Percentiles rank a stretch among this genome's conserved stretches.
Conservation (phyloP, 2,888 invertebrate species). For the Cryptus viduatorius region DNA sequence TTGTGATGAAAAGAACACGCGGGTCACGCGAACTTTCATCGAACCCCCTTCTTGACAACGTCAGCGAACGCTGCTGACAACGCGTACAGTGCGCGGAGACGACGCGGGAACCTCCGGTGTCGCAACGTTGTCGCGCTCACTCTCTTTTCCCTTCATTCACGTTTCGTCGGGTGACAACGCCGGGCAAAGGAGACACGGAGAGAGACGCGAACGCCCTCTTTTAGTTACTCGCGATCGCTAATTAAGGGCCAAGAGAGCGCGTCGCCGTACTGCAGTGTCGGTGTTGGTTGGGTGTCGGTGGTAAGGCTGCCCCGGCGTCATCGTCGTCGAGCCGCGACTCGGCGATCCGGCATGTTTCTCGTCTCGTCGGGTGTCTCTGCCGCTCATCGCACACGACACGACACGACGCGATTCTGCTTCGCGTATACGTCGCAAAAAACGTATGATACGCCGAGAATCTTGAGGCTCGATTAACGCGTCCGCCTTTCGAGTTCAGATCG, state of each 20-base stretch:
- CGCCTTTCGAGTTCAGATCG: constrained; percentile 12
- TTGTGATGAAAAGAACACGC: constrained; percentile 40
- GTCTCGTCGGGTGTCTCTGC: constrained; percentile 50
- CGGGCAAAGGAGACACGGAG: neutral
- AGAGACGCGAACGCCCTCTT: constrained; percentile 1
- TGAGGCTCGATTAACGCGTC: constrained; percentile 56
- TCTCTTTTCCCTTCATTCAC: constrained; percentile 23
- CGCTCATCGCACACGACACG: constrained; percentile 13
- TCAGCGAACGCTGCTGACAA: constrained; percentile 7
- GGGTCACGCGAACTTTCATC: constrained; percentile 68
- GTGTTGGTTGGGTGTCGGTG: constrained; percentile 7
- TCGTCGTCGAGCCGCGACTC: constrained; percentile 55
- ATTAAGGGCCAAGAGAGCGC: constrained; percentile 58
- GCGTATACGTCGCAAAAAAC: constrained; percentile 21
- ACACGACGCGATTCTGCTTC: constrained; percentile 3
- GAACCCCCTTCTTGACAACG: constrained; percentile 54
- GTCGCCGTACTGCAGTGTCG: constrained; percentile 10
- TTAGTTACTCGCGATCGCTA: constrained; percentile 55
- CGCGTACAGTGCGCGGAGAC: neutral
- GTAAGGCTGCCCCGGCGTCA: constrained; percentile 29
- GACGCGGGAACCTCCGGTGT: neutral
- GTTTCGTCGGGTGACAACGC: constrained; percentile 16
- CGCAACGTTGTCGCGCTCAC: neutral
- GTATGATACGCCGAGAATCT: constrained; percentile 41
- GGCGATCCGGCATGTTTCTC: constrained; percentile 48